A percentile compares a stretch with the other conserved stretches of the same genome.
These are phyloP conservation scores for Linnaemya tessellans DNA, from an alignment of 2,888 invertebrate genomes.

Conservation along the genomic window DNA sequence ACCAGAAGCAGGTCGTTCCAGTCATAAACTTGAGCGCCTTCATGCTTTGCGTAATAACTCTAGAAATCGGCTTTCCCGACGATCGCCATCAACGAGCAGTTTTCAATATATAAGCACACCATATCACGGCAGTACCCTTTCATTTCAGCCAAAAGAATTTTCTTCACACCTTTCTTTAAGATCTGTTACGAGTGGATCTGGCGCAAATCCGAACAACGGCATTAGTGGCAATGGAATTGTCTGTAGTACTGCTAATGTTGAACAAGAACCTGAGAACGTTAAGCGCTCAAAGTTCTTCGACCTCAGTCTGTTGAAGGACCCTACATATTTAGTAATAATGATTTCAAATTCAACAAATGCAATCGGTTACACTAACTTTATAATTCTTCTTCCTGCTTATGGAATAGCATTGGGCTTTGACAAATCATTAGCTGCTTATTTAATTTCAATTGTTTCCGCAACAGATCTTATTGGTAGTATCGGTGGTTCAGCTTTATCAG, in stretches of 20 bases:
- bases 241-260: constrained; percentile 76
- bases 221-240: constrained; percentile 69
- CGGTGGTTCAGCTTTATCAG: constrained; percentile 93
- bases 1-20: constrained; percentile 85
- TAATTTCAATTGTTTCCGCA: constrained; percentile 91
- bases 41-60: constrained; percentile 80
- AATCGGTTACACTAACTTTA: constrained; percentile 93
- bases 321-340: constrained; percentile 91
- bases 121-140: constrained; percentile 92
- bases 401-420: constrained; percentile 89
- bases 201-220: constrained; percentile 76
- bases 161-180: constrained; percentile 91
- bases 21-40: constrained; percentile 77
- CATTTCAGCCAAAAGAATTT: constrained; percentile 90
- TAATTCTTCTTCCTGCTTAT: constrained; percentile 91
- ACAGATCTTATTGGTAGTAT: constrained; percentile 92
- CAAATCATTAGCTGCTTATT: constrained; percentile 88
- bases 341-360: constrained; percentile 94
- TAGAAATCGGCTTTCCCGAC: constrained; percentile 85
- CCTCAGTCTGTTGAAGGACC: constrained; percentile 88
- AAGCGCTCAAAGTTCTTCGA: constrained; percentile 88
- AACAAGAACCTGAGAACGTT: constrained; percentile 75
- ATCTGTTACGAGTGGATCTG: constrained; percentile 85
- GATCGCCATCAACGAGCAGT: constrained; percentile 91
- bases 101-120: constrained; percentile 94